Conservation (phyloP, 2,888 invertebrate genomes). For the Gymnoscelis rufifasciata region DNA sequence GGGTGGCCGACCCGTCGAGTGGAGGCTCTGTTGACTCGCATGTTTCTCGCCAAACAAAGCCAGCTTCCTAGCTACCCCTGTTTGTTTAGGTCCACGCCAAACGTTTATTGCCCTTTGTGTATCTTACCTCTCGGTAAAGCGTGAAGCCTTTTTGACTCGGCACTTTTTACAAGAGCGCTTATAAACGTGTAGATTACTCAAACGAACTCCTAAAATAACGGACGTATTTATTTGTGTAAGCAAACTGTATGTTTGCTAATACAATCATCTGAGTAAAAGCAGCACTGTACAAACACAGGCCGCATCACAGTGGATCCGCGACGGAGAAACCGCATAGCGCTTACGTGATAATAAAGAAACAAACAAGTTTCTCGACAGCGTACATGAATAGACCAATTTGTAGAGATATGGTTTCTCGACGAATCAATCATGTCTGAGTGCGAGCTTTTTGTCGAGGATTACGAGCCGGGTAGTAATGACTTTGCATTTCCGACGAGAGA, state of each 20-base stretch:
- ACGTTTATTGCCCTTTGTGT: conserved; percentile 77
- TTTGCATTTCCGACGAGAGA: conserved; percentile 48
- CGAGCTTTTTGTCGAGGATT: conserved; percentile 57
- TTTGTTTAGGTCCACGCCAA: conserved; percentile 75
- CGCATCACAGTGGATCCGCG: conserved; percentile 39
- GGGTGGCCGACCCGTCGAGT: conserved; percentile 35
- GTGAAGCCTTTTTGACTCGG: conserved; percentile 76
- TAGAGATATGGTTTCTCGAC: conserved; percentile 57
- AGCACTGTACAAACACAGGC: conserved; percentile 36
- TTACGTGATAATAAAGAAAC: conserved; percentile 51
- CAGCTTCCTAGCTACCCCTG: conserved; percentile 78
- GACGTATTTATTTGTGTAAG: conserved; percentile 35
- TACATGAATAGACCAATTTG: conserved; percentile 63
- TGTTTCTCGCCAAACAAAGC: conserved; percentile 75
- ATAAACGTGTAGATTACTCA: conserved; percentile 62
- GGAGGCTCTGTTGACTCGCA: conserved; percentile 65
- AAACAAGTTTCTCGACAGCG: conserved; percentile 51
- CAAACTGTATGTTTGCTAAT: conserved; percentile 35
- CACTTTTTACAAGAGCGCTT: conserved; percentile 74
- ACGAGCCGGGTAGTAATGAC: conserved; percentile 58
- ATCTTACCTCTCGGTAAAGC: conserved; percentile 70
- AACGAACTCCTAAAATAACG: conserved; percentile 28
- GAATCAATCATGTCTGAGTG: conserved; percentile 62
- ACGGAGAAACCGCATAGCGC: conserved; percentile 46
- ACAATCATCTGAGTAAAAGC: conserved; percentile 39